These are phyloP conservation scores for fruit fly (Drosophila melanogaster) DNA, from an alignment of 1,140 invertebrate species.

Conservation along the genomic window Release_6_plus_ISO1_MT NT_037436.4:1107001-1107500, in stretches of 20 bases:
- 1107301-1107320: conserved; percentile 72
- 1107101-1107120: conserved; percentile 76
- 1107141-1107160: conserved; percentile 22
- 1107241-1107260: conserved; percentile 5
- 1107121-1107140: conserved; percentile 79
- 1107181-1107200: conserved; percentile 56
- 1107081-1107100: conserved; percentile 69
- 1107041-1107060: conserved; percentile 44
- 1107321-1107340: conserved; percentile 77
- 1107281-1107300: not conserved
- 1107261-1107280: not conserved
- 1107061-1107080: conserved; percentile 45
- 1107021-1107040: conserved; percentile 38
- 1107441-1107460: not conserved
- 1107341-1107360: conserved; percentile 78
- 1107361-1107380: conserved; percentile 25
- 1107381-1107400: conserved; percentile 68
- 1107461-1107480: conserved; percentile 39
- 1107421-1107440: not conserved
- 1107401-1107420: conserved; percentile 62
- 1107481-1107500: conserved; percentile 65
- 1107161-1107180: conserved; percentile 8
- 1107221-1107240: conserved; percentile 19
- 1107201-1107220: conserved; percentile 52
- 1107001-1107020: conserved; percentile 48